Evolutionary conservation across 2,888 invertebrate species (phyloP).

Genomic region (Caenorhabditis japonica): DNA sequence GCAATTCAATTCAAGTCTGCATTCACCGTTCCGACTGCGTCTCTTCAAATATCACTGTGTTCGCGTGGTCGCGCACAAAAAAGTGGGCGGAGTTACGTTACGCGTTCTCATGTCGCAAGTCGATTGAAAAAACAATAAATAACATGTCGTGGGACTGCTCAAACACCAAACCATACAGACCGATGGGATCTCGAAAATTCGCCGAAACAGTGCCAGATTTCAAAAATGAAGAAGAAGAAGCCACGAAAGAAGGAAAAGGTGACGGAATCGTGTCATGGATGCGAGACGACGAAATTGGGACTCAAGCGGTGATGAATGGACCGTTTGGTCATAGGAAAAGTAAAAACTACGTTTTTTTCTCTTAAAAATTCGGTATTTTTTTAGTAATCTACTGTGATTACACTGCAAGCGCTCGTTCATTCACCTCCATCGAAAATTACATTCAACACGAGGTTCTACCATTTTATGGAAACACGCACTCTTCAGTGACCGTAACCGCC

Average conservation of each 20-base stretch:
- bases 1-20: too few relatives aligned
- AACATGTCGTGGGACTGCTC: too few relatives aligned
- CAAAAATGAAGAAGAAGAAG: not conserved
- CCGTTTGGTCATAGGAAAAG: slow-evolving; percentile 57
- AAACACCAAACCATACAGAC: too few relatives aligned
- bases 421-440: slow-evolving; percentile 63
- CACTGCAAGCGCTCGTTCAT: slow-evolving; percentile 64
- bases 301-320: slow-evolving; percentile 41
- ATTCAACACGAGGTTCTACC: slow-evolving; percentile 80
- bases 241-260: not conserved
- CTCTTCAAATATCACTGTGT: too few relatives aligned
- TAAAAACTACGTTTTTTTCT: not conserved
- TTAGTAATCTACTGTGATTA: slow-evolving; percentile 66
- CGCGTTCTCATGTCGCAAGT: too few relatives aligned
- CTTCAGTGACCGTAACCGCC: slow-evolving; percentile 88
- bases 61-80: too few relatives aligned
- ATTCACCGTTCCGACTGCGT: too few relatives aligned
- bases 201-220: slow-evolving; percentile 59
- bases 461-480: slow-evolving; percentile 87
- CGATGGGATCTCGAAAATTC: slow-evolving; percentile 57
- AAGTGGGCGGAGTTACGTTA: too few relatives aligned
- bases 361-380: slow-evolving; percentile 3
- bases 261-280: slow-evolving; percentile 52
- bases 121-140: too few relatives aligned
- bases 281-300: slow-evolving; percentile 57